phyloP scores from a whole-genome alignment of 2,113 vertebrate genomes.

The Notothenia rossii region DNA sequence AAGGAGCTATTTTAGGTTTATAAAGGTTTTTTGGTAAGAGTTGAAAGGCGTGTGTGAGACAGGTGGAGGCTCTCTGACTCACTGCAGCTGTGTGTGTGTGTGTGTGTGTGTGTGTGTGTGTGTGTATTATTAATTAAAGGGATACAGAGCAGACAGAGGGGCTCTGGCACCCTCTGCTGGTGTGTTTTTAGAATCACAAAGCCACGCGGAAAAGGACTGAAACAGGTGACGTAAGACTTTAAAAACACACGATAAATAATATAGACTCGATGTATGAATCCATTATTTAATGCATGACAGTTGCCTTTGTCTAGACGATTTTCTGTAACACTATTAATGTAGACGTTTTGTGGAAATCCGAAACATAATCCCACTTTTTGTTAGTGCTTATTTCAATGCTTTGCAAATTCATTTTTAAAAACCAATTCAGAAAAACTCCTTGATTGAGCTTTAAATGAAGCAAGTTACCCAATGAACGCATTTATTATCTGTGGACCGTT shows the following conservation, averaged over 20 bases:
- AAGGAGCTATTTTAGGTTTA: slow-evolving; percentile 66
- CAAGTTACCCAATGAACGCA: no score
- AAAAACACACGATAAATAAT: not conserved
- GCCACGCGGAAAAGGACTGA: no score
- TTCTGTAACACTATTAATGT: no score
- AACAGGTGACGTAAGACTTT: not conserved
- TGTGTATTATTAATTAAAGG: not conserved
- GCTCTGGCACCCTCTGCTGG: slow-evolving; percentile 81
- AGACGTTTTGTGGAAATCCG: no score
- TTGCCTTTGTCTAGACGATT: no score
- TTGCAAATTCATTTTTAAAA: no score
- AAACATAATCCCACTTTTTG: no score
- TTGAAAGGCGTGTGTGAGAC: slow-evolving; percentile 54
- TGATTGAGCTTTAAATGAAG: no score
- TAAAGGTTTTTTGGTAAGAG: slow-evolving; percentile 51
- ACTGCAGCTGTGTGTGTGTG: slow-evolving; percentile 35
- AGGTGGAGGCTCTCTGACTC: slow-evolving; percentile 60
- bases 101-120: slow-evolving; percentile 4
- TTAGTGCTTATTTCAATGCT: no score
- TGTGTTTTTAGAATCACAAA: slow-evolving; percentile 6
- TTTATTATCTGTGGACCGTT: no score
- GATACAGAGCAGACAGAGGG: slow-evolving; percentile 17
- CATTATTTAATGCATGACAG: not conserved
- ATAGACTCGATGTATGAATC: not conserved
- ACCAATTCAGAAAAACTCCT: no score